Base-by-base conservation (phyloP, 2,113 vertebrate species). In the Arenaria interpres region DNA sequence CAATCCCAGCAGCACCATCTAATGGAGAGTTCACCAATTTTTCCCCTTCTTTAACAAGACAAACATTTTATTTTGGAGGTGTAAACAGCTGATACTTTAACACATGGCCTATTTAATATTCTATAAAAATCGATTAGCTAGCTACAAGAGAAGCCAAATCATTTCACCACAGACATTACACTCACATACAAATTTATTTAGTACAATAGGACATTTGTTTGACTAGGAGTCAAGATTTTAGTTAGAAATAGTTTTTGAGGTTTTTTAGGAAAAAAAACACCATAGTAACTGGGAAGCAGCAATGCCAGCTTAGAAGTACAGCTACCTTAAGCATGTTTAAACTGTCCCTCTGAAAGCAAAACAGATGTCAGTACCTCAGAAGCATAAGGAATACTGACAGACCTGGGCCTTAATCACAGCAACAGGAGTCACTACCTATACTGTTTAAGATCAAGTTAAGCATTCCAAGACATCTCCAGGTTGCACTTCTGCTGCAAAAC, bases 1-100 rank as follows among this genome's bases (percentile, higher is more conserved):
- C 81, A 97, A 66, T 94, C 95, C 89, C 97, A 96, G 96, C 93
- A 97, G 97, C 97, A 97, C 97, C 97, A 97, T 94, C 97, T 97
- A 97, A 95, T 93, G 97, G 97, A 97, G 91, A 97, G 53, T 84
- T 93, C 77, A 93, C 69, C 74, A 63, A 67, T 91, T 85, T 51
- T 69, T 35, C 74, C 43, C 73, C 30, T 72, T 67, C 89, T 93
- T 93, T 56, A 92, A 76, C 8, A 66, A 46, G 66, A 92, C 45
- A 95, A 96, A 82, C 62, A 60, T 82, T 89, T 93, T 46, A 76
- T 85, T 95, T 78, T 82, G 63, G 74, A 97, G 77, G 71, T 93
- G 86, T 81, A 92, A 88, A 92, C 69, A 93, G 91, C 60, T 50
- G 66, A 54, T 93, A 95, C 35, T 86, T 92, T 76, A 95, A 84